Conservation (phyloP, 2,888 invertebrate species). For the Muschampia plurimacula region DNA sequence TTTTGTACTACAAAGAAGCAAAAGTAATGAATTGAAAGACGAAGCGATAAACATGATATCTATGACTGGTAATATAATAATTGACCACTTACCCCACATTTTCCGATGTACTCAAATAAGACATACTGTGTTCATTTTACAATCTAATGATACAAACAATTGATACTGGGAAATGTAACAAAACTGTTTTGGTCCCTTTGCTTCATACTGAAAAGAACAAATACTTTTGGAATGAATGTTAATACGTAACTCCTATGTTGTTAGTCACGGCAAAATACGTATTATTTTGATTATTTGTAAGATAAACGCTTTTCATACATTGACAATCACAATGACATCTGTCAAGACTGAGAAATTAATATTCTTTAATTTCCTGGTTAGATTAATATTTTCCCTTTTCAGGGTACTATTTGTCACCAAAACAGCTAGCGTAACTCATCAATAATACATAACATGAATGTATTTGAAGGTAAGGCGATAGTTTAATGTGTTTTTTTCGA, state of each 20-base stretch:
- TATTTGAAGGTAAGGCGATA: slow-evolving; percentile 19
- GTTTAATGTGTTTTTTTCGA: slow-evolving; percentile 34
- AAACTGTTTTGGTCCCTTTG: slow-evolving; percentile 71
- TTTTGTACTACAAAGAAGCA: slow-evolving; percentile 12
- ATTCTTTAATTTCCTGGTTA: slow-evolving; percentile 29
- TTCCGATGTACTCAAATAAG: slow-evolving; percentile 84
- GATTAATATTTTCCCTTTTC: slow-evolving; percentile 29
- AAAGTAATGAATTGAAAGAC: background rate
- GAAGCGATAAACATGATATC: slow-evolving; percentile 12
- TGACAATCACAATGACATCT: slow-evolving; percentile 75
- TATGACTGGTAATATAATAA: slow-evolving; percentile 12
- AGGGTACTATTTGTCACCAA: slow-evolving; percentile 37
- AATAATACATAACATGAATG: slow-evolving; percentile 18
- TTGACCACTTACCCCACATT: slow-evolving; percentile 78
- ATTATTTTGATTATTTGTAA: slow-evolving; percentile 61
- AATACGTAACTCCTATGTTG: slow-evolving; percentile 44
- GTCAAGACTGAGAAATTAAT: slow-evolving; percentile 62
- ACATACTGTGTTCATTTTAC: slow-evolving; percentile 83
- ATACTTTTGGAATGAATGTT: slow-evolving; percentile 44
- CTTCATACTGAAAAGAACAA: slow-evolving; percentile 69
- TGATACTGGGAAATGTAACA: slow-evolving; percentile 61
- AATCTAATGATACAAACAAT: slow-evolving; percentile 67
- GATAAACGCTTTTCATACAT: slow-evolving; percentile 56
- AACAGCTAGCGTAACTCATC: slow-evolving; percentile 37
- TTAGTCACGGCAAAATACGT: slow-evolving; percentile 58